Percentiles rank a stretch among this genome's conserved stretches.
phyloP scores from a whole-genome alignment of 1,140 invertebrate species.

The Stegodyphus dumicola region DNA sequence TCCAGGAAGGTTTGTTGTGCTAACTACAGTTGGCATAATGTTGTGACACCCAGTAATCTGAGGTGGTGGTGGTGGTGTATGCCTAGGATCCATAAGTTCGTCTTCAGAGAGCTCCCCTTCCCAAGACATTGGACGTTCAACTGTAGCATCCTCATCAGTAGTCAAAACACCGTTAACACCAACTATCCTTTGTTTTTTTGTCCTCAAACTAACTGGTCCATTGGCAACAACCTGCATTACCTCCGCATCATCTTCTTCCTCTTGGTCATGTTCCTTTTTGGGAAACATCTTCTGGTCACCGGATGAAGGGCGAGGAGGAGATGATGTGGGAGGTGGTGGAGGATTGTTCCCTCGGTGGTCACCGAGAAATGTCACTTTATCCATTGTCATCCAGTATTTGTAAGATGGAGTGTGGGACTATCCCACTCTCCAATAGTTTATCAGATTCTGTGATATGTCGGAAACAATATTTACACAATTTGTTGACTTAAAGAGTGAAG shows the following conservation, averaged over 20 bases:
- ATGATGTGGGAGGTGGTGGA: conserved; percentile 27
- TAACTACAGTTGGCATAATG: conserved; percentile 24
- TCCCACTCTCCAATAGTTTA: neutral
- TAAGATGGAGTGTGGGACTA: neutral
- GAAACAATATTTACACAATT: no score
- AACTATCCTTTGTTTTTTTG: conserved; percentile 47
- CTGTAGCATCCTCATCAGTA: conserved; percentile 68
- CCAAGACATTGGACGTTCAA: conserved; percentile 87
- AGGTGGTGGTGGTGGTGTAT: conserved; percentile 80
- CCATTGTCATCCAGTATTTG: conserved; percentile 40
- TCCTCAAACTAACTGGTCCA: conserved; percentile 33
- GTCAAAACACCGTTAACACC: conserved; percentile 64
- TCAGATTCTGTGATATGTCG: no score
- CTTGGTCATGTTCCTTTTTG: conserved; percentile 18
- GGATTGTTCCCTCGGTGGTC: conserved; percentile 8
- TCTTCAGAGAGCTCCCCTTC: conserved; percentile 87
- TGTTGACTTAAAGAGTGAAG: no score
- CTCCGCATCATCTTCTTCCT: conserved; percentile 51
- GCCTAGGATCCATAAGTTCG: conserved; percentile 71
- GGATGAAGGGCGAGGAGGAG: conserved; percentile 20
- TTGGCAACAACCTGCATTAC: conserved; percentile 58
- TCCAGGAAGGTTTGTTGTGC: conserved; percentile 5
- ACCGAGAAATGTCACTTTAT: conserved; percentile 43
- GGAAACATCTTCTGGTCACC: conserved; percentile 13
- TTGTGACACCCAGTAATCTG: conserved; percentile 48